These are phyloP conservation scores for Aulostomus chinensis DNA, from an alignment of 2,797 vertebrate species.

Conservation along the genomic window DNA sequence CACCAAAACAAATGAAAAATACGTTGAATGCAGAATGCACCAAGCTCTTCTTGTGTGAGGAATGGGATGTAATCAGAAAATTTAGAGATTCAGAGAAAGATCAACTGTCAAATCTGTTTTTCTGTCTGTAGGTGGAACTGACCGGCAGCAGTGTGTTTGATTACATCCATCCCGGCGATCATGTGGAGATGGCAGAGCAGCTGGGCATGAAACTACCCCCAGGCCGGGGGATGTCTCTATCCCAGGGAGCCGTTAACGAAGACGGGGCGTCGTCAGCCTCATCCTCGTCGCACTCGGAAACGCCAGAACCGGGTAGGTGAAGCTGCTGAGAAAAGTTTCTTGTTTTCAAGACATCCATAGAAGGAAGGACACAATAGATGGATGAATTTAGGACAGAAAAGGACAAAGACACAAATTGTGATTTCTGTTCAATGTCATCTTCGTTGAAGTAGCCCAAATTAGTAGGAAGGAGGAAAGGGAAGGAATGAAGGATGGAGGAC, in stretches of 20 bases:
- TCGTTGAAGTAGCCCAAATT: background rate
- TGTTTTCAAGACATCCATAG: too few species aligned
- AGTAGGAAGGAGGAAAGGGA: background rate
- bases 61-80: too few species aligned
- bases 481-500: background rate
- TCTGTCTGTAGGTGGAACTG: constrained; percentile 90
- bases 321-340: background rate
- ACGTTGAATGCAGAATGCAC: too few species aligned
- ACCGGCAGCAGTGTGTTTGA: constrained; percentile 98
- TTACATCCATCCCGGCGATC: constrained; percentile 97
- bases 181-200: constrained; percentile 98
- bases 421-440: background rate
- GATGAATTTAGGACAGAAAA: too few species aligned
- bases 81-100: background rate
- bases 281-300: constrained; percentile 95
- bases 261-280: constrained; percentile 96
- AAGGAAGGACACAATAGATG: too few species aligned
- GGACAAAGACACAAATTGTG: background rate
- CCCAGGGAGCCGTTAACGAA: constrained; percentile 87
- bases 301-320: constrained; percentile 92
- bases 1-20: too few species aligned
- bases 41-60: too few species aligned
- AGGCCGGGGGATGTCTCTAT: constrained; percentile 89
- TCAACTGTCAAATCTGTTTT: background rate
- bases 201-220: constrained; percentile 98